Evolutionary conservation across 2,113 vertebrate species (phyloP).

Genomic region (Xiphophorus couchianus): DNA sequence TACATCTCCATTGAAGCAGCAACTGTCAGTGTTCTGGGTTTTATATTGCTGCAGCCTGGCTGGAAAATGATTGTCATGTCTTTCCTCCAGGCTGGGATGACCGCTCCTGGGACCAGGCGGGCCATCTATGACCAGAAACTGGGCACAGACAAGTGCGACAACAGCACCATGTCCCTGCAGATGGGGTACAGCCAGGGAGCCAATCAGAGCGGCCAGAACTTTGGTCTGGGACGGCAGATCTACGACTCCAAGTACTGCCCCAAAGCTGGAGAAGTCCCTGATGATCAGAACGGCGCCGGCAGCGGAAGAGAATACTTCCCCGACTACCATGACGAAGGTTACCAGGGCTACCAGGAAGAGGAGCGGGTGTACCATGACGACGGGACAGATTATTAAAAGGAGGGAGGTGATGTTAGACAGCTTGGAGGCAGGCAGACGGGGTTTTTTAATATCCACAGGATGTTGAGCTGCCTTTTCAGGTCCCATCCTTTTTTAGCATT

Average conservation of each 20-base stretch:
- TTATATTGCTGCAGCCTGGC: too few relatives aligned
- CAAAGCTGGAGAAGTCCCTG: constrained; percentile 61
- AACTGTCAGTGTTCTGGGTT: too few relatives aligned
- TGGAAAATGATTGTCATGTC: not conserved
- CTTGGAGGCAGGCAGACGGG: constrained; percentile 31
- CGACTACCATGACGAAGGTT: constrained; percentile 80
- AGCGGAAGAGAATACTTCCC: constrained; percentile 46
- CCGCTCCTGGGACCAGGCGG: constrained; percentile 90
- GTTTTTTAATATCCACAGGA: constrained; percentile 46
- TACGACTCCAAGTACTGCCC: constrained; percentile 95
- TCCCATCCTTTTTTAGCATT: constrained; percentile 47
- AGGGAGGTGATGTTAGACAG: constrained; percentile 16
- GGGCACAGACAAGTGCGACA: constrained; percentile 92
- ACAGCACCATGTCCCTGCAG: constrained; percentile 93
- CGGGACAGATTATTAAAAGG: constrained; percentile 58
- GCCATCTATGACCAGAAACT: constrained; percentile 91
- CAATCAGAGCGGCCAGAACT: constrained; percentile 92
- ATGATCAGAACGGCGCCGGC: constrained; percentile 58
- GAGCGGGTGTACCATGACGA: constrained; percentile 69
- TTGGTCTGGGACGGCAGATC: constrained; percentile 94
- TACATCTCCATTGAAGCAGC: too few relatives aligned
- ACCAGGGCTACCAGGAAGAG: constrained; percentile 80
- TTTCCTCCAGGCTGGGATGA: constrained; percentile 89
- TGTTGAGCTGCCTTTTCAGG: constrained; percentile 23
- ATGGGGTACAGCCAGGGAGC: constrained; percentile 93